Base-by-base conservation (phyloP, 2,888 invertebrate genomes). In the Macrosiphum euphorbiae region DNA sequence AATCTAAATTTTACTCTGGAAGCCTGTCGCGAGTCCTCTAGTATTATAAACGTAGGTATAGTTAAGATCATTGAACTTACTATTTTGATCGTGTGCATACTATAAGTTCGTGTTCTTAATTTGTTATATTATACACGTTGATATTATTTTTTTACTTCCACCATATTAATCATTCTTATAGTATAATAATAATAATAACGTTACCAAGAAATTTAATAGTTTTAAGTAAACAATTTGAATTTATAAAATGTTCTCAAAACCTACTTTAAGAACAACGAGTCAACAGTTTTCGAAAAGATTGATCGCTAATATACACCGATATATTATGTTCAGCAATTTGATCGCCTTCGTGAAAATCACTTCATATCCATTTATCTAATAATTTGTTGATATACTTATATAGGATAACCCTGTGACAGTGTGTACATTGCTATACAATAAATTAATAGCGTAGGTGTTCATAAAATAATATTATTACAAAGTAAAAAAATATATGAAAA, bases 331-430 rank as follows among this genome's bases (percentile, higher is more conserved):
- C 7, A 78, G 50, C 55, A 91, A 90, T 90, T 26, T 35, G 90
- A 84, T 84, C 35, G 41, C 47, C 91, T 52, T 28, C 8, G 35
- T 41, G 28, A n/a, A 78, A 78, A 91, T 41, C 52, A 4, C 84
- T 84, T 52, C 28, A 78, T 90, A 78, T 84, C 91, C 35, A 35
- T 90, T 50, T 26, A 78, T 90, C 16, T 78, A 89, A 44, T 44
- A 55, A 55, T 89, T n/a, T 50, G 50, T 78, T 52, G 50, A 50
- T 41, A 55, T 50, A 87, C 50, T 50, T 28, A 41, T 41, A 35
- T 16, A 47, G 58, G 55, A 41, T 78, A 52, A 50, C 78, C 26
- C 50, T 52, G 35, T 78, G 78, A 52, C 41, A 52, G 35, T 52
- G 11, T 89, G 8, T 58, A 8, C 26, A 58, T 58, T 8, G 58